These are phyloP conservation scores for Ormyrus thymus DNA, from an alignment of 2,888 invertebrate species.

Conservation along the genomic window DNA sequence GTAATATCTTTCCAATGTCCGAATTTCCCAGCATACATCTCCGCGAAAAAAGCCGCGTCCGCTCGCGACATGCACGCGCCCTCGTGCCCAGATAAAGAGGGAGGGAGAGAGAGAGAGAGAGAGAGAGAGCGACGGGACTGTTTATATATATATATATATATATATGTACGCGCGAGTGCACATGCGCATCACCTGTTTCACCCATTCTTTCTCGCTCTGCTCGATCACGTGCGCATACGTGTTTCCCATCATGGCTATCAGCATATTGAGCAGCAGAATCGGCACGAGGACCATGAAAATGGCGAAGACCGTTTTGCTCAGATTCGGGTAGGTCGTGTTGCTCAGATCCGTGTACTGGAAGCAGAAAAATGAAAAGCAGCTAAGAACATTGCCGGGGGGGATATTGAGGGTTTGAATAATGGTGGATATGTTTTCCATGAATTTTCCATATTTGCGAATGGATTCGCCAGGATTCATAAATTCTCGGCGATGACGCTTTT, in stretches of 20 bases:
- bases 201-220: constrained; percentile 99
- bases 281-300: constrained; percentile 99
- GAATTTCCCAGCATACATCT: not conserved
- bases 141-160: not conserved
- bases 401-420: no score
- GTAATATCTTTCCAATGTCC: constrained; percentile 35
- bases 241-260: constrained; percentile 99
- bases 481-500: no score
- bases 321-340: constrained; percentile 91
- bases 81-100: not conserved
- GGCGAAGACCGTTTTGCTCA: constrained; percentile 97
- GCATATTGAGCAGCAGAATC: constrained; percentile 95
- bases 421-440: no score
- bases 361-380: constrained; percentile 13
- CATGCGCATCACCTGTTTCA: constrained; percentile 84
- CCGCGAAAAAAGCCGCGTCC: not conserved
- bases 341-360: constrained; percentile 93
- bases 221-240: constrained; percentile 98
- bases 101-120: not conserved
- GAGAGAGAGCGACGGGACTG: no score
- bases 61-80: not conserved
- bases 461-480: no score
- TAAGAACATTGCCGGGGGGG: no score
- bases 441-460: no score
- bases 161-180: not conserved